Evolutionary conservation across 2,797 vertebrate genomes (phyloP).

Genomic region (Oreortyx pictus): DNA sequence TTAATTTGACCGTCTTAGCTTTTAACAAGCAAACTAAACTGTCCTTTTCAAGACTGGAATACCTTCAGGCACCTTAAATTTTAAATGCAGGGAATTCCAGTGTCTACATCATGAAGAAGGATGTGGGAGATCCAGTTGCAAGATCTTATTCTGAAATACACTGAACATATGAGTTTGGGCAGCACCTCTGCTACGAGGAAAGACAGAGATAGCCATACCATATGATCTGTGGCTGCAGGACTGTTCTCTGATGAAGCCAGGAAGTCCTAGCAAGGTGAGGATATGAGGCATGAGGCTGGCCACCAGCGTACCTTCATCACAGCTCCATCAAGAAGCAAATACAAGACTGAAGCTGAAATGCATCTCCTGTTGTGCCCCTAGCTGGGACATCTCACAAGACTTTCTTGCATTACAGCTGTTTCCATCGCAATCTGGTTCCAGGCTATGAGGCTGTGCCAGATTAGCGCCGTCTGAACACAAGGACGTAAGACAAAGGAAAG

Average conservation of each 20-base stretch:
- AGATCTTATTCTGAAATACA: neutral
- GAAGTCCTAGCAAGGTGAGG: neutral
- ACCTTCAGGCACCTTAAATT: neutral
- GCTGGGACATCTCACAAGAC: neutral
- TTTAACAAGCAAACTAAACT: neutral
- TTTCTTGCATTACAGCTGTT: neutral
- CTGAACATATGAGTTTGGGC: neutral
- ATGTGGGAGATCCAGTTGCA: neutral
- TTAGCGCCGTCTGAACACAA: neutral
- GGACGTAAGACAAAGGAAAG: neutral
- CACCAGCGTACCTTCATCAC: too few species aligned
- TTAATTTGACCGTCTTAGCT: accelerated
- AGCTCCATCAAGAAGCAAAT: neutral
- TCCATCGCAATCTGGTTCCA: neutral
- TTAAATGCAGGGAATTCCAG: neutral
- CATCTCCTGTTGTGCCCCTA: neutral
- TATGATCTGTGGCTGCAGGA: neutral
- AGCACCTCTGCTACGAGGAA: neutral
- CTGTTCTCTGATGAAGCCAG: accelerated
- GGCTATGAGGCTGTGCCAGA: neutral
- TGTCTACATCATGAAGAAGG: accelerated
- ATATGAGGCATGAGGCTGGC: neutral
- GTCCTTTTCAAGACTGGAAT: neutral
- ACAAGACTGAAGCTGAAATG: neutral
- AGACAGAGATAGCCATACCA: neutral